Evolutionary conservation across 2,797 vertebrate species (phyloP), one percentile per base, ranked within the genome.

Genomic region (Columba guinea): DNA sequence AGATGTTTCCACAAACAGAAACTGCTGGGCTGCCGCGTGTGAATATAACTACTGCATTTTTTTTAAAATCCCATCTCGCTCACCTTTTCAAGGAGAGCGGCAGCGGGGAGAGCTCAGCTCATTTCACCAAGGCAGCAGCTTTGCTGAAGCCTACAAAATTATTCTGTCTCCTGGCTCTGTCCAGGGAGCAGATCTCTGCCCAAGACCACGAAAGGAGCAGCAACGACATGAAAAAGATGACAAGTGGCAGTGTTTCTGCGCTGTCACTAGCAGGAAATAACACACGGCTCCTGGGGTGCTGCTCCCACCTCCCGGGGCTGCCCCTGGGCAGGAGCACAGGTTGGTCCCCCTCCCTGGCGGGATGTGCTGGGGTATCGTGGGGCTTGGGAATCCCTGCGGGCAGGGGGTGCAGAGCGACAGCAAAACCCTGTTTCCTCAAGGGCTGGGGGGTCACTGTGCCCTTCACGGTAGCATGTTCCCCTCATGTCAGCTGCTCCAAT

Each of bases 391-490:
- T 0, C 6, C 4, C 58, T 7, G 10, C 24, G 39, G 71, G 11
- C 0, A 21, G 12, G 75, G 49, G 49, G 49, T 26, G 24, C 49
- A 26, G 49, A 17, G 41, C 41, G 46, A 30, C 28, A 4, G 12
- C 1, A 2, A 68, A 39, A 4, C 34, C 30, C 30, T n/a, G 22
- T n/a, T 7, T 10, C n/a, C 60, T 22, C 2, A 0, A 1, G 59
- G 30, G 9, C 15, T 4, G 3, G 24, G 37, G 22, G 73, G 13
- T 26, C 23, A 51, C 30, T 2, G 49, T 1, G 22, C 53, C 27
- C 10, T 3, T 5, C 51, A 0, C 48, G 1, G 9, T n/a, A 15
- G 22, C 0, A 1, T 0, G 19, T 12, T 59, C 7, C 21, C 55
- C 89, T 1, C 1, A 5, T 1, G 8, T 3, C 19, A 5, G 28